These are phyloP conservation scores for Micronycteris hirsuta DNA, from an alignment of 2,113 vertebrate species.

Conservation along the genomic window DNA sequence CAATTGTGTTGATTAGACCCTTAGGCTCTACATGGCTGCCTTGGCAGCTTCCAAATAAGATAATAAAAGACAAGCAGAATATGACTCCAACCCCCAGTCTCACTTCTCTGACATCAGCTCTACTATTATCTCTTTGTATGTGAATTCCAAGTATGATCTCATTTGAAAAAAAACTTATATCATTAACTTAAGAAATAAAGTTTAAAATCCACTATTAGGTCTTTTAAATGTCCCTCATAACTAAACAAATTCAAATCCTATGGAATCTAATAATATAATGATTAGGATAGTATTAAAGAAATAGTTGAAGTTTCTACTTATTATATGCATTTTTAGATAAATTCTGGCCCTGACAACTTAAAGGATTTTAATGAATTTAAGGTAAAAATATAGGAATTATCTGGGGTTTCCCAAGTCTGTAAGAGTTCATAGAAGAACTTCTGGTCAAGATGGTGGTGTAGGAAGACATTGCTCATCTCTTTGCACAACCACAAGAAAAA, in stretches of 20 bases:
- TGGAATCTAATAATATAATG: not conserved
- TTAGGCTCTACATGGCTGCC: not conserved
- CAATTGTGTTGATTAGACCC: not conserved
- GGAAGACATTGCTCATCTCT: too few species aligned
- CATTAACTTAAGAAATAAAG: not conserved
- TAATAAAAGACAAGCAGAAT: not conserved
- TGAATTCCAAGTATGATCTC: not conserved
- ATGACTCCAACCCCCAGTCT: not conserved
- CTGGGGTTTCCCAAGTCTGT: not conserved
- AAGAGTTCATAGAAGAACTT: not conserved
- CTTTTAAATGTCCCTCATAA: not conserved
- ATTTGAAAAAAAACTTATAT: not conserved
- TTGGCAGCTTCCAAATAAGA: not conserved
- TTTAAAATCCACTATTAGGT: not conserved
- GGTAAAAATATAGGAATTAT: not conserved
- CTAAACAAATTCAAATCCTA: not conserved
- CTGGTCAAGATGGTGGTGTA: too few species aligned
- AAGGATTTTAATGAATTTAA: not conserved
- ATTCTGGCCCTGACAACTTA: not conserved
- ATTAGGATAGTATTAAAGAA: not conserved
- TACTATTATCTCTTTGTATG: not conserved
- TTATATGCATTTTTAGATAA: not conserved
- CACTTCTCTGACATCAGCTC: not conserved
- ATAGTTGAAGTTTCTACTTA: not conserved
- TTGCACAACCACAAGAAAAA: too few species aligned